Evolutionary conservation across 2,113 vertebrate species (phyloP).

Genomic region (Psittacus erithacus): DNA sequence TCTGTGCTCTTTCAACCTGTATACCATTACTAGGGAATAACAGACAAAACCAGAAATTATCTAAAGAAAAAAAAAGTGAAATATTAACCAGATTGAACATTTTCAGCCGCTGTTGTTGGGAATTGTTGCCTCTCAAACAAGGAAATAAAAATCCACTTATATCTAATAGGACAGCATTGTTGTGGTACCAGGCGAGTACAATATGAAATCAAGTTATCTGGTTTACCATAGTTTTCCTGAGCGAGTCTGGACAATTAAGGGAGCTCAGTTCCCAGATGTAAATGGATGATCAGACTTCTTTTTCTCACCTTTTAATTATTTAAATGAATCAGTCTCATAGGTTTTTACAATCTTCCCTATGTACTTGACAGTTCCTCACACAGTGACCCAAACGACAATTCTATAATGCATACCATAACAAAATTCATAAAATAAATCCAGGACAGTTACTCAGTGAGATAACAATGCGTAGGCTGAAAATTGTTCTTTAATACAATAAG

Average conservation of each 20-base stretch:
- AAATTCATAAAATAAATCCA: not conserved
- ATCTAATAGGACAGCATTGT: not conserved
- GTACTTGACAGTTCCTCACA: not conserved
- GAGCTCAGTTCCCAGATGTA: not conserved
- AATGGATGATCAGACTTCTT: not conserved
- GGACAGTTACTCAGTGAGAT: not conserved
- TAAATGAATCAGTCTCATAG: not conserved
- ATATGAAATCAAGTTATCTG: not conserved
- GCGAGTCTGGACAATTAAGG: not conserved
- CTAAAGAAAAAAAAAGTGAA: not conserved
- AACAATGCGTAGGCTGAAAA: not conserved
- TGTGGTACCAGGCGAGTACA: not conserved
- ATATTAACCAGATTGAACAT: not conserved
- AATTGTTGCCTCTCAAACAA: not conserved
- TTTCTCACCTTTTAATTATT: not conserved
- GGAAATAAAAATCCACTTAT: not conserved
- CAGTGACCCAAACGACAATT: not conserved
- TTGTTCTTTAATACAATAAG: not conserved
- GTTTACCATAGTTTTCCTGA: not conserved
- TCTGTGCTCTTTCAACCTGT: not conserved
- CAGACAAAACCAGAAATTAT: not conserved
- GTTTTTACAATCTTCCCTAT: not conserved
- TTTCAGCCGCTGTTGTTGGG: not conserved
- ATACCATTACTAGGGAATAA: not conserved
- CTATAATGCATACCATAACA: not conserved